Evolutionary conservation across 2,888 invertebrate species (phyloP), one percentile per base, ranked within the genome.

Genomic region (Euplagia quadripunctaria): DNA sequence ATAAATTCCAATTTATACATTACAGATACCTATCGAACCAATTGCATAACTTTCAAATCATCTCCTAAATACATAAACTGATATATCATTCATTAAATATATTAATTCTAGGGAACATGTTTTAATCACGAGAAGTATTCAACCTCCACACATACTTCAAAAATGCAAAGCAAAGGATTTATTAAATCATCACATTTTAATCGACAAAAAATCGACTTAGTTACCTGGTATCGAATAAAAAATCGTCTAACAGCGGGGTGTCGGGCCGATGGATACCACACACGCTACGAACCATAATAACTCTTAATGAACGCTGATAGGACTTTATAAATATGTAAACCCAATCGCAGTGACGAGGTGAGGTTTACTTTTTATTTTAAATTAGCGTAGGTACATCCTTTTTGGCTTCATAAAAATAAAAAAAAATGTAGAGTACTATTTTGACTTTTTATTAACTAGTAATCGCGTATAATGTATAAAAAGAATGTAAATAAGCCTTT

Each of bases 251-350:
- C 93, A 92, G 93, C 93, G 89, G 92, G 94, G 86, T 84, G 84
- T 81, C 91, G 79, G 77, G 86, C 67, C 88, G 84, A 85, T 85
- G 92, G 90, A 91, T 87, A 88, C 89, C 90, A 81, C 88, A 90
- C 91, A 90, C 90, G 86, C 83, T 80, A 79, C 75, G 73, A 78
- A 90, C 90, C 91, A 91, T 93, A 93, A 93, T 93, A 91, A 85
- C 88, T 88, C 76, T 89, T 93, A 94, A 94, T 94, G 93, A 88
- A 90, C 90, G 89, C 79, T 90, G 92, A 92, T 92, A 90, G 89
- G 88, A 89, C 87, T 88, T 81, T 82, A 80, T 75, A 90, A 90
- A 90, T 88, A 88, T 74, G n/a, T 82, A 76, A 58, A 68, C 58
- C 16, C 12, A 68, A 58, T 46, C 61, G 20, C 61, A 31, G 31